Evolutionary conservation across 1,140 invertebrate species (phyloP).

Genomic region (Sminthurides bifidus): DNA sequence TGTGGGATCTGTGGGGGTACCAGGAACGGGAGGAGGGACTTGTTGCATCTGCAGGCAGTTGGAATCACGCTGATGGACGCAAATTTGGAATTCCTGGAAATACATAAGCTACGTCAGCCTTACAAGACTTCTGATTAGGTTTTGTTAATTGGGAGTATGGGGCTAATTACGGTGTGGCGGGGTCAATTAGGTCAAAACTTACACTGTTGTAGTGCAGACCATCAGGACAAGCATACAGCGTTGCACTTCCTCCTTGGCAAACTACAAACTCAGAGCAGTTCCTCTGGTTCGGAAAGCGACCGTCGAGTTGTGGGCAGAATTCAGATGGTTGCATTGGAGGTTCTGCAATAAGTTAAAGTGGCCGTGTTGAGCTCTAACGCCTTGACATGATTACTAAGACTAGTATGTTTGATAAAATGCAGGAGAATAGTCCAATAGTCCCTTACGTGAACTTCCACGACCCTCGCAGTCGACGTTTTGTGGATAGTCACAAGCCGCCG

Average conservation of each 20-base stretch:
- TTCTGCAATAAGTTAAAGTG: not conserved
- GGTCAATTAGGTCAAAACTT: too few relatives aligned
- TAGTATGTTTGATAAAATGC: not conserved
- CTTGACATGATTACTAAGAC: not conserved
- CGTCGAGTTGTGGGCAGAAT: constrained; percentile 16
- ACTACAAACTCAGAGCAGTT: constrained; percentile 21
- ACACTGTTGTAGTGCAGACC: constrained; percentile 16
- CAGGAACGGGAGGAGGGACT: too few relatives aligned
- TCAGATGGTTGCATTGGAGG: not conserved
- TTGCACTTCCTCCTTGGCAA: constrained; percentile 23
- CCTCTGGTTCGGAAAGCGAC: constrained; percentile 13
- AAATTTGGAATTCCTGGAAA: too few relatives aligned
- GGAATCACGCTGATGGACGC: too few relatives aligned
- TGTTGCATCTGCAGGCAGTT: too few relatives aligned
- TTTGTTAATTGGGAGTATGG: not conserved
- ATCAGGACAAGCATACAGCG: constrained; percentile 12
- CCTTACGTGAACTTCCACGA: constrained; percentile 15
- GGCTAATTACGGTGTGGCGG: too few relatives aligned
- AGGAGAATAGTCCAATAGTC: not conserved
- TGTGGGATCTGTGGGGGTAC: too few relatives aligned
- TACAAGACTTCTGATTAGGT: not conserved
- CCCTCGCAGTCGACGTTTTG: constrained; percentile 23
- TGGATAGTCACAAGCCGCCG: constrained; percentile 21
- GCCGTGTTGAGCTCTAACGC: not conserved
- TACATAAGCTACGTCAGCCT: too few relatives aligned